phyloP scores from a whole-genome alignment of 2,797 vertebrate genomes.

The Lepilemur ruficaudatus region DNA sequence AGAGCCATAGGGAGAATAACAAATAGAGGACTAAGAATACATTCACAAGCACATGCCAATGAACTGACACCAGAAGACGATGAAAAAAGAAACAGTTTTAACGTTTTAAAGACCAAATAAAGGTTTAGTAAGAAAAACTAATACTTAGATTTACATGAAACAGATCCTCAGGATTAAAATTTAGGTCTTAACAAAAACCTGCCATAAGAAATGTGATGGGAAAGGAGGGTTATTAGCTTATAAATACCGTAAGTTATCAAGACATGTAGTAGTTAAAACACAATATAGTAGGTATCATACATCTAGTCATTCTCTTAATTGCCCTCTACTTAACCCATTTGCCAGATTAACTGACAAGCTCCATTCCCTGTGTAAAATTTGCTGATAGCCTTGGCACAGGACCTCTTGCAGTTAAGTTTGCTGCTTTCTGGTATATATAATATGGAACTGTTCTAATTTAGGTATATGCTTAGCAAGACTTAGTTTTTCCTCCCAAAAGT shows the following conservation, averaged over 20 bases:
- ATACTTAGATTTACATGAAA: background rate
- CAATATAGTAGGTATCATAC: background rate
- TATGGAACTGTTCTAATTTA: background rate
- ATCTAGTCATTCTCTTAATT: background rate
- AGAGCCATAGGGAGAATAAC: background rate
- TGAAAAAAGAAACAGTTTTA: background rate
- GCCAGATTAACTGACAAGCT: background rate
- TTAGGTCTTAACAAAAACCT: background rate
- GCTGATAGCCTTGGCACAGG: background rate
- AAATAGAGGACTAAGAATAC: background rate
- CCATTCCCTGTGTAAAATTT: background rate
- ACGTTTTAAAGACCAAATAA: constrained; percentile 1
- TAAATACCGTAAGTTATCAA: background rate
- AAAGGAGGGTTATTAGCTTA: background rate
- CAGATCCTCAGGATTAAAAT: background rate
- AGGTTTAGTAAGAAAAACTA: background rate
- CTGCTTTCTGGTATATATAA: background rate
- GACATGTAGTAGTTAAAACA: background rate
- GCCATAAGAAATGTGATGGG: background rate
- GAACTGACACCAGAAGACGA: background rate
- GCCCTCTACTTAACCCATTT: background rate
- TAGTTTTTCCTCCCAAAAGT: background rate
- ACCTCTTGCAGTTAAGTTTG: background rate
- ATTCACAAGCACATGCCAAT: background rate
- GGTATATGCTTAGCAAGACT: background rate